Evolutionary conservation across 2,113 vertebrate species (phyloP), one percentile per base, ranked within the genome.

Genomic region (Cololabis saira): DNA sequence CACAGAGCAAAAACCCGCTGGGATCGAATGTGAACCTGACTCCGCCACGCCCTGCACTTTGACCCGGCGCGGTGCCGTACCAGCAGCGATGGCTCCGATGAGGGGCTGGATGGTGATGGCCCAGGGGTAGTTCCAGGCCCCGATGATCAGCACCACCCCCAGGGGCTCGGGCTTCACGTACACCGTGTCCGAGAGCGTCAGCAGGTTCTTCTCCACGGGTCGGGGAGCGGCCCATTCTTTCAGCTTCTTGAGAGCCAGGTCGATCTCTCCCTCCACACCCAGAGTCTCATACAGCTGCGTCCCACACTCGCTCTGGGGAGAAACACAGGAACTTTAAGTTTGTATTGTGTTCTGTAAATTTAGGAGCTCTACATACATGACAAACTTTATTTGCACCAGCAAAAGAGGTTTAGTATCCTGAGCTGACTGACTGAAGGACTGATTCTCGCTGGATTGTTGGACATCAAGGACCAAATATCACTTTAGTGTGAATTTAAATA

Each of bases 51-150:
- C 13, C 21, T 63, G 24, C 5, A 52, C 68, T 67, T 65, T 58
- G 41, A 61, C 51, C 58, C 27, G 71, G 11, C 21, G 37, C 16
- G 33, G 33, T 21, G 41, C 55, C 45, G 16, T 88, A 93, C 97
- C 97, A 80, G 97, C 96, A 2, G 96, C 96, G 0, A 98, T 98
- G 83, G 97, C 97, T 49, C 96, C 97, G 0, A 98, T 74, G 54
- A 99, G 84, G 0, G 97, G 97, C 21, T 93, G 93, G 48, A 97
- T 71, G 63, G 86, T 57, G 73, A 98, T 91, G 0, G 87, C 77
- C 12, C 97, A 94, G 2, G 97, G 97, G 79, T 98, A 99, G 82
- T 98, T 99, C 97, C 97, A 99, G 40, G 97, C 93, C 11, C 97
- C 95, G 0, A 99, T 95, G 55, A 98, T 67, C 50, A 98, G 92